A percentile compares a stretch with the other conserved stretches of the same genome.
Conservation (phyloP, 1,140 invertebrate species). For the Apocrypta bakeri region DNA sequence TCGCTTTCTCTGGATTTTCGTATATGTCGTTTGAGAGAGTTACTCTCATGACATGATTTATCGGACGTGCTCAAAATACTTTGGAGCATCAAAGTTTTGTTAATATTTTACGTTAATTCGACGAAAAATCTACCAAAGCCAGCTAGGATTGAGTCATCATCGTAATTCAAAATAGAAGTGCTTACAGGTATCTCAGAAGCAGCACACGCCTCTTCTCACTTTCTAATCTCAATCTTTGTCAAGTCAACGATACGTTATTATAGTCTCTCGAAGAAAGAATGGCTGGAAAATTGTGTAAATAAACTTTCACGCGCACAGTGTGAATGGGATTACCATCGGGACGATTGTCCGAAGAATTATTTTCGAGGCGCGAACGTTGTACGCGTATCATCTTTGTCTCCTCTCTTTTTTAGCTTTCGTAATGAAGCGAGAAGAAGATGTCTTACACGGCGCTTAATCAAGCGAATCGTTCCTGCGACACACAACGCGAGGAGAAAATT, state of each 20-base stretch:
- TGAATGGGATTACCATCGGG: slow-evolving; percentile 13
- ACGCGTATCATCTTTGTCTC: neutral
- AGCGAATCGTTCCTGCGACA: neutral
- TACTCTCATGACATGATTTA: too few species aligned
- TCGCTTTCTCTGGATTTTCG: neutral
- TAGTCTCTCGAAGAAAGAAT: neutral
- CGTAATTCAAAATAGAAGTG: neutral
- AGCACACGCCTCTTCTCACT: neutral
- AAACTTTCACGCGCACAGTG: slow-evolving; percentile 35
- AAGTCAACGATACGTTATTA: slow-evolving; percentile 32
- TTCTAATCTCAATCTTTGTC: slow-evolving; percentile 51
- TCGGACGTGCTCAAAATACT: too few species aligned
- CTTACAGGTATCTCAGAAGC: neutral
- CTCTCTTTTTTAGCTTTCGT: neutral
- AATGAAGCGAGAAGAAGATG: neutral
- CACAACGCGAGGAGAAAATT: neutral
- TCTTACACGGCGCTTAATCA: neutral
- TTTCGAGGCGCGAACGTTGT: slow-evolving; percentile 11
- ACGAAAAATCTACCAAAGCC: neutral
- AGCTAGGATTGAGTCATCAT: neutral
- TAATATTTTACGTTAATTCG: neutral
- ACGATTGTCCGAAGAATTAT: slow-evolving; percentile 19
- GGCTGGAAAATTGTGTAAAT: slow-evolving; percentile 43
- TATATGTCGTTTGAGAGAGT: neutral
- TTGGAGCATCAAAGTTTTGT: too few species aligned